phyloP scores from a whole-genome alignment of 1,140 invertebrate genomes.

The Samia ricini region DNA sequence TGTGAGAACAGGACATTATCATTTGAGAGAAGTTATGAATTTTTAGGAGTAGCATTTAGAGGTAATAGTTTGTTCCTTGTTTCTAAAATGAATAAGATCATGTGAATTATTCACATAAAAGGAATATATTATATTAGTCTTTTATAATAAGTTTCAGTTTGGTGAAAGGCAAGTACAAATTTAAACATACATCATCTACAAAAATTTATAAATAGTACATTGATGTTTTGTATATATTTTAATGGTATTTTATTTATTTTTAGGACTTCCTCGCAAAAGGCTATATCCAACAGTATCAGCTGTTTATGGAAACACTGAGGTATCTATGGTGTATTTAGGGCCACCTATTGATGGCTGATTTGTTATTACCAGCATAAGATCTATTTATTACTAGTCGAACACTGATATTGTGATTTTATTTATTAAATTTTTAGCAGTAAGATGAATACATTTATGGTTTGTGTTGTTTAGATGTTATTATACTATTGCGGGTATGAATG shows the following conservation, averaged over 20 bases:
- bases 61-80: slow-evolving; percentile 82
- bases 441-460: too few species aligned
- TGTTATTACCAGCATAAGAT: slow-evolving; percentile 19
- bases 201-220: too few species aligned
- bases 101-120: too few species aligned
- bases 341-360: slow-evolving; percentile 95
- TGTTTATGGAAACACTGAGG: slow-evolving; percentile 99
- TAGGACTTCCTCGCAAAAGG: slow-evolving; percentile 94
- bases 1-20: slow-evolving; percentile 98
- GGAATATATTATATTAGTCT: too few species aligned
- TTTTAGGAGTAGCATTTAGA: slow-evolving; percentile 98
- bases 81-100: too few species aligned
- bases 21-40: slow-evolving; percentile 99
- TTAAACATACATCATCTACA: too few species aligned
- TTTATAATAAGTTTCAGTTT: too few species aligned
- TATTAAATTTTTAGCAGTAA: not conserved
- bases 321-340: slow-evolving; percentile 99
- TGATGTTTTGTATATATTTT: too few species aligned
- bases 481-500: too few species aligned
- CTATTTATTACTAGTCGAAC: slow-evolving; percentile 34
- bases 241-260: slow-evolving; percentile 53
- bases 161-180: too few species aligned
- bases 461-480: not conserved
- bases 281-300: slow-evolving; percentile 98
- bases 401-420: slow-evolving; percentile 36